Percentiles rank a stretch among this genome's conserved stretches.
phyloP scores from a whole-genome alignment of 2,888 invertebrate species.

The Atethmia centrago region DNA sequence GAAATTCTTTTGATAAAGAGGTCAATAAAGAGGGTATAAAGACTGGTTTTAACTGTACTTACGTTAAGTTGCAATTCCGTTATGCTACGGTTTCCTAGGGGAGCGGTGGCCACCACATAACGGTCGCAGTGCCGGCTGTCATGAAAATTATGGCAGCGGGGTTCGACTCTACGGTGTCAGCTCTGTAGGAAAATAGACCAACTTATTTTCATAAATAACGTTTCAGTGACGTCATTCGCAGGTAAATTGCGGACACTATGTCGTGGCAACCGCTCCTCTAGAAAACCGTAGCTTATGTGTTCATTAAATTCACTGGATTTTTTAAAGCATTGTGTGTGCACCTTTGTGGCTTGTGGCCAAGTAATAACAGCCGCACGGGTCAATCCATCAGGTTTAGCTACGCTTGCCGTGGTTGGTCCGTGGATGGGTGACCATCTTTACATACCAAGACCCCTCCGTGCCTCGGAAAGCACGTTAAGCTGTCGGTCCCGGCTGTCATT shows the following conservation, averaged over 20 bases:
- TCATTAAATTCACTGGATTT: not conserved
- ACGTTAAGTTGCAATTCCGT: not conserved
- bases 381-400: too few species aligned
- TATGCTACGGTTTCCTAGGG: not conserved
- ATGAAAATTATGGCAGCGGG: not conserved
- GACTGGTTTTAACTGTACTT: not conserved
- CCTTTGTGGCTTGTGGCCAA: too few species aligned
- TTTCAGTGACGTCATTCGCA: not conserved
- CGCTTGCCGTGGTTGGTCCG: too few species aligned
- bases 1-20: constrained; percentile 43
- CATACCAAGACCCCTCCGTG: too few species aligned
- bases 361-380: too few species aligned
- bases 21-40: constrained; percentile 4
- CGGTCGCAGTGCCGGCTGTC: not conserved
- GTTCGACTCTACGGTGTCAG: not conserved
- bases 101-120: not conserved
- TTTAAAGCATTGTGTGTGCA: not conserved
- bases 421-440: too few species aligned
- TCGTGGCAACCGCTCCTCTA: not conserved
- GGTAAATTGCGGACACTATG: too few species aligned
- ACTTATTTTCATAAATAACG: not conserved
- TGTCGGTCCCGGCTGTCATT: too few species aligned
- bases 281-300: not conserved
- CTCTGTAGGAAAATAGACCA: not conserved
- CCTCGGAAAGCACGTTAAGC: too few species aligned